Evolutionary conservation across 2,797 vertebrate species (phyloP), one percentile per base, ranked within the genome.

Genomic region (Mormyrops attenuatus): DNA sequence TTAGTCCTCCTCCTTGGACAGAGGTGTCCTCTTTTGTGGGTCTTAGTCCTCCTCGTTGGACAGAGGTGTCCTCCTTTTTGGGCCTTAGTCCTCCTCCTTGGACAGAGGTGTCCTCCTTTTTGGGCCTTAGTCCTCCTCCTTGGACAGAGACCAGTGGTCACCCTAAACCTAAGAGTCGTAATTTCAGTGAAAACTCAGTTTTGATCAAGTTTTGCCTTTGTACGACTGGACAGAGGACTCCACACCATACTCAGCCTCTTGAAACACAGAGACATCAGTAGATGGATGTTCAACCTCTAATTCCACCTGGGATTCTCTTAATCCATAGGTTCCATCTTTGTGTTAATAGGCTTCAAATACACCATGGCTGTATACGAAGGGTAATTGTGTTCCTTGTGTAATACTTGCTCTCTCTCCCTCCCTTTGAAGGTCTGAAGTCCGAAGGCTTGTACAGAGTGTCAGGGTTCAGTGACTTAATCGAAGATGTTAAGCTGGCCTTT

Each of bases 401-500:
- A 87, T 44, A 3, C 38, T 88, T n/a, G 5, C 38, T 44, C 9
- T 2, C 6, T 80, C 5, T 80, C 38, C 73, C 22, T 50, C 55
- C 90, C 93, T 90, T 90, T 94, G 86, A 92, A 99, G 98, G 99
- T 95, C 96, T 99, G 91, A 98, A 97, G 93, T 99, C 99, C 0
- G 99, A 99, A 95, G 99, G 99, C 93, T 97, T 99, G 0, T 99
- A 99, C 96, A 97, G 98, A 95, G 95, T 99, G 91, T 99, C 98
- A 92, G 99, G 99, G 94, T 99, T 99, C 94, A 99, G 97, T 85
- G 99, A 99, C 92, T 97, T 98, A 41, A 98, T 99, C 26, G 99
- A 99, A 95, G 99, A 99, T 93, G 98, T 98, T 95, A 99, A 99
- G 96, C 96, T 96, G 95, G 96, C 98, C 0, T 99, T 99, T 93